These are phyloP conservation scores for Teleopsis dalmanni DNA, from an alignment of 1,140 invertebrate genomes.

Conservation along the genomic window DNA sequence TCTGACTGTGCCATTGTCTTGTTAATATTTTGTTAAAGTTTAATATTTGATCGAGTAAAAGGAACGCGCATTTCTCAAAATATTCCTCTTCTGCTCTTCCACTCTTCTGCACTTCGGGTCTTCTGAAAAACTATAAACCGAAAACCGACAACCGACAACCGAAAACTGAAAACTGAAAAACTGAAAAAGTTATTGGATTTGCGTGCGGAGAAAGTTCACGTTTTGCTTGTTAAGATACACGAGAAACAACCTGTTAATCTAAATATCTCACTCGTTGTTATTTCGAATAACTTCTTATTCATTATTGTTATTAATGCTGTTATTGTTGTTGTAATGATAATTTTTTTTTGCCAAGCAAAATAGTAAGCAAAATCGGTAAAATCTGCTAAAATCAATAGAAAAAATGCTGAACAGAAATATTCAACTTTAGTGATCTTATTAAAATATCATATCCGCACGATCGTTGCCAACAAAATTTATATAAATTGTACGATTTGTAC, in stretches of 20 bases:
- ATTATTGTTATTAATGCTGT: too few relatives aligned
- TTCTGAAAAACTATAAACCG: too few relatives aligned
- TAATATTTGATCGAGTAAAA: too few relatives aligned
- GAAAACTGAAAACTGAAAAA: conserved; percentile 9
- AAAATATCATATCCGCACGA: conserved; percentile 41
- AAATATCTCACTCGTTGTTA: conserved; percentile 42
- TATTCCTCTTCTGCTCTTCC: too few relatives aligned
- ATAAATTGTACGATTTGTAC: conserved; percentile 23
- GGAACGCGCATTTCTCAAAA: too few relatives aligned
- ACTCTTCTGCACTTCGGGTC: too few relatives aligned
- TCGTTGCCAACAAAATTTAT: conserved; percentile 5
- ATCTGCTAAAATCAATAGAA: too few relatives aligned
- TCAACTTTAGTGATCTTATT: conserved; percentile 28
- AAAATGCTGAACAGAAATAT: background rate
- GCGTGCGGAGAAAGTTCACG: conserved; percentile 45
- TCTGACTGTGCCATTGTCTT: too few relatives aligned
- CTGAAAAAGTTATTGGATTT: conserved; percentile 14
- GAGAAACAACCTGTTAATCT: conserved; percentile 42
- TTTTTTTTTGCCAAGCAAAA: background rate
- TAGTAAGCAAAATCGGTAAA: background rate
- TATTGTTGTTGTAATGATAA: too few relatives aligned
- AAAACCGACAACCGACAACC: conserved; percentile 4
- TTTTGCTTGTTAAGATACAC: conserved; percentile 37
- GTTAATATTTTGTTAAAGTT: too few relatives aligned
- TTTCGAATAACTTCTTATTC: too few relatives aligned